These are phyloP conservation scores for Troides helena DNA, from an alignment of 2,888 invertebrate genomes.

Conservation along the genomic window DNA sequence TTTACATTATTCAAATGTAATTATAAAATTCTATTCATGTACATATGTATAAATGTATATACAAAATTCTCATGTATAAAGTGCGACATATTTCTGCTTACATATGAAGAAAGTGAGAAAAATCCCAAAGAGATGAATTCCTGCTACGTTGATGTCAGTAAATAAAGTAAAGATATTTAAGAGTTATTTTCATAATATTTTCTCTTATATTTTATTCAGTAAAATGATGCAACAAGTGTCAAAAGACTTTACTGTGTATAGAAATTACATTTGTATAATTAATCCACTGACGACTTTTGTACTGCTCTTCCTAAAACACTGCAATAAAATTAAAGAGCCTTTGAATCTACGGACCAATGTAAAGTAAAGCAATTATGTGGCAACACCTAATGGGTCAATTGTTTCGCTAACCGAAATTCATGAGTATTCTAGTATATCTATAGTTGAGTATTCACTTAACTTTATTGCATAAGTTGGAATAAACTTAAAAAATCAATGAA, in stretches of 20 bases:
- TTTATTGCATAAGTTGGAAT: too few species aligned
- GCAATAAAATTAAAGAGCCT: conserved; percentile 21
- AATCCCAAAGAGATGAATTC: too few species aligned
- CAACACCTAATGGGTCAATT: conserved; percentile 15
- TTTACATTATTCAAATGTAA: not conserved
- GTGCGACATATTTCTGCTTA: too few species aligned
- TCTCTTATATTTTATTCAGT: not conserved
- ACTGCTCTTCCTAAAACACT: conserved; percentile 1
- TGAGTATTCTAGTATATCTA: too few species aligned
- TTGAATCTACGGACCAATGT: conserved; percentile 5
- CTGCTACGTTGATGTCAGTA: not conserved
- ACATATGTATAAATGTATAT: not conserved
- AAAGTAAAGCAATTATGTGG: conserved; percentile 12
- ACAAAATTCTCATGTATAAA: too few species aligned
- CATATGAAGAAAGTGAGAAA: too few species aligned
- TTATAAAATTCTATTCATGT: not conserved
- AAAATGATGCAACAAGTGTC: not conserved
- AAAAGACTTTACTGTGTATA: not conserved
- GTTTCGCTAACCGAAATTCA: conserved; percentile 5
- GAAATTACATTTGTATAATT: not conserved
- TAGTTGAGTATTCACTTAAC: too few species aligned
- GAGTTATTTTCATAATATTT: not conserved
- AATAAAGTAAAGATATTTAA: not conserved
- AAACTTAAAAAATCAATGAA: not conserved
- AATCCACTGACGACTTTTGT: not conserved